Evolutionary conservation across 2,797 vertebrate genomes (phyloP), one percentile per base, ranked within the genome.

Genomic region (Tauraco hartlaubi): DNA sequence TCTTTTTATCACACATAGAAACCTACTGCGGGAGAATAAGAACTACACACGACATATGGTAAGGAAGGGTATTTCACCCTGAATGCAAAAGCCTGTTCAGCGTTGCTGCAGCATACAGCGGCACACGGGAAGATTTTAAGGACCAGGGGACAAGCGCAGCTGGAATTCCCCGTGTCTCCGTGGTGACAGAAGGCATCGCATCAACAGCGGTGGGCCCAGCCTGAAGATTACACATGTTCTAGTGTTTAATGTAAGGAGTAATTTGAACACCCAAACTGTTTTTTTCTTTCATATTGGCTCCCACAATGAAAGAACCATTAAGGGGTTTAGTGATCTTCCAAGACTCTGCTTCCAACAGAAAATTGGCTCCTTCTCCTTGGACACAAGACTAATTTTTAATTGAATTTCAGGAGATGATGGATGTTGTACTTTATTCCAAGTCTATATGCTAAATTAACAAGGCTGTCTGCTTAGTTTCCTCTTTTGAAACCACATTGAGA

Each of bases 391-490:
- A 96, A 78, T 91, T 98, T 98, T 98, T 98, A 98, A 98, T 98
- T 97, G 68, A 97, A 98, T 98, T 98, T 98, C 90, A 74, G 97
- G 96, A 98, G 96, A 98, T 97, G 98, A 98, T 98, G 97, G 97
- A 98, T 98, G 98, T 97, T 96, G 92, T 95, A 92, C 94, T 98
- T 97, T 98, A 97, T 97, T 98, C 97, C 97, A 97, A 97, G 97
- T 96, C 97, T 98, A 97, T 98, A 98, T 97, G 96, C 98, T 98
- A 98, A 98, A 98, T 98, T 98, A 98, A 98, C 98, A 98, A 97
- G 97, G 93, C 97, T 97, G 97, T 98, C 98, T 98, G 97, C 93
- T 97, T 92, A 90, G 92, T 97, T 98, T 98, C 97, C 97, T 97
- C 97, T 94, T 97, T 87, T 95, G 94, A 97, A 97, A 96, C 75